Conservation (phyloP, 2,888 invertebrate species). For the Busseola fusca region DNA sequence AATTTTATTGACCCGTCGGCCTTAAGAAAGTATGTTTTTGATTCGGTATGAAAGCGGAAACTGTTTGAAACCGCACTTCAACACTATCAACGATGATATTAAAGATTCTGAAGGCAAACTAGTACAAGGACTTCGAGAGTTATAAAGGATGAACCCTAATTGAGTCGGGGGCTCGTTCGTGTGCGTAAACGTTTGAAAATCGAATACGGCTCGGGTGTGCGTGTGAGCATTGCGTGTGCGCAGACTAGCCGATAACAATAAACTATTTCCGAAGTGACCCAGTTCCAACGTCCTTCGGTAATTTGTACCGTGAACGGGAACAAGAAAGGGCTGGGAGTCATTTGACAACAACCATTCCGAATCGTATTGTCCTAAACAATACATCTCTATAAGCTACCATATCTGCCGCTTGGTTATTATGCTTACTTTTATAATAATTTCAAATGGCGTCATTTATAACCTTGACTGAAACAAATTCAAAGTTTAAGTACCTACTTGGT, state of each 20-base stretch:
- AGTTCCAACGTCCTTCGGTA: conserved; percentile 88
- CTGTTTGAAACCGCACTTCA: conserved; percentile 72
- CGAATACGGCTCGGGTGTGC: conserved; percentile 74
- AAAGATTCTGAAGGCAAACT: conserved; percentile 81
- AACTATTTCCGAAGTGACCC: conserved; percentile 89
- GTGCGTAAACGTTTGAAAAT: conserved; percentile 84
- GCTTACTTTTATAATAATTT: conserved; percentile 60
- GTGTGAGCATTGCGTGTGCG: conserved; percentile 85
- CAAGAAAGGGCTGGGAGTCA: conserved; percentile 87
- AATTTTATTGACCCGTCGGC: conserved; percentile 84
- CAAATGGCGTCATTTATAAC: conserved; percentile 69
- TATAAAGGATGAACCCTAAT: conserved; percentile 84
- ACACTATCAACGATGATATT: conserved; percentile 65
- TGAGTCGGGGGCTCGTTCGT: conserved; percentile 73
- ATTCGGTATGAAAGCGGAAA: conserved; percentile 83
- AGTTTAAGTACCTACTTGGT: conserved; percentile 59
- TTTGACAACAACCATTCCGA: conserved; percentile 78
- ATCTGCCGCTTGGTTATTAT: conserved; percentile 73
- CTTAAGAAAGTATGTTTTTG: conserved; percentile 81
- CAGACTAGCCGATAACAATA: conserved; percentile 88
- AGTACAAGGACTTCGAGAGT: conserved; percentile 77
- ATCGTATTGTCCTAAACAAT: conserved; percentile 78
- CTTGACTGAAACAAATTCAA: conserved; percentile 69
- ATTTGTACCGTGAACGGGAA: conserved; percentile 88
- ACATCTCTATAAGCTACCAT: conserved; percentile 70